These are phyloP conservation scores for Agrotis exclamationis DNA, from an alignment of 2,888 invertebrate species.

Conservation along the genomic window DNA sequence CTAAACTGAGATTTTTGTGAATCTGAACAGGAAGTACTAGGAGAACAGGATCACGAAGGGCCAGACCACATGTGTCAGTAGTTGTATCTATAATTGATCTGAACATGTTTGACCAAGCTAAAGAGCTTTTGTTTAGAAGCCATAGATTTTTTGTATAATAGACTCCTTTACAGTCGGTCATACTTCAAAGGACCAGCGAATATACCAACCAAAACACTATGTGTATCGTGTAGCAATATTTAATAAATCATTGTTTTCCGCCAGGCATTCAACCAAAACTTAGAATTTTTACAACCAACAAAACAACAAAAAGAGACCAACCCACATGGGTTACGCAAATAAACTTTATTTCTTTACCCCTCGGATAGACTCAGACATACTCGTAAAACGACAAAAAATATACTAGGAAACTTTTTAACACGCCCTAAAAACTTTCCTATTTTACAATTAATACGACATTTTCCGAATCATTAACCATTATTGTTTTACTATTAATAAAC, in stretches of 20 bases:
- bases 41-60: no score
- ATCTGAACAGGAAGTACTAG: no score
- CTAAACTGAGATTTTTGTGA: no score
- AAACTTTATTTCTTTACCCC: conserved; percentile 29
- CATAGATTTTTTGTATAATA: not conserved
- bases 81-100: no score
- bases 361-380: not conserved
- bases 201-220: not conserved
- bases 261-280: not conserved
- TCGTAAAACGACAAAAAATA: conserved; percentile 25
- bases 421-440: conserved; percentile 43
- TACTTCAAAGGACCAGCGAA: not conserved
- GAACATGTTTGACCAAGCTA: no score
- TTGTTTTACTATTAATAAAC: conserved; percentile 52
- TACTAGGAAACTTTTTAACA: conserved; percentile 55
- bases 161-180: not conserved
- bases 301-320: conserved; percentile 7
- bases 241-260: conserved; percentile 20
- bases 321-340: not conserved
- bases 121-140: no score
- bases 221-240: conserved; percentile 18
- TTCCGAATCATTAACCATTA: conserved; percentile 61
- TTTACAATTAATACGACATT: conserved; percentile 59
- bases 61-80: no score
- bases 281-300: conserved; percentile 24